These are phyloP conservation scores for Cygnus olor DNA, from an alignment of 2,797 vertebrate species.

Conservation along the genomic window DNA sequence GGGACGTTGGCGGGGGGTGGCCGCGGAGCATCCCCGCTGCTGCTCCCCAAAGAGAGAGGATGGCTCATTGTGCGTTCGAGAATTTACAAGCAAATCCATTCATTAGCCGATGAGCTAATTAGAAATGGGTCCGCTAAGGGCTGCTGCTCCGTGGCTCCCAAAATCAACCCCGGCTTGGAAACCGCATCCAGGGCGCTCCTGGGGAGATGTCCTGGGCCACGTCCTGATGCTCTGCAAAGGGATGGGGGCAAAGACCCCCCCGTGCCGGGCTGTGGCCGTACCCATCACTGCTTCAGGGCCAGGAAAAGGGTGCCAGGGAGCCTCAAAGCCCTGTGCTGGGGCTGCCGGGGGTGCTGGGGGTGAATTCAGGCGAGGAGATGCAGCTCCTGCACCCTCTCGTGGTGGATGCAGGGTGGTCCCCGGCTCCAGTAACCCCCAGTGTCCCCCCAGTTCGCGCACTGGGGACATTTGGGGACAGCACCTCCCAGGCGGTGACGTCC, in stretches of 20 bases:
- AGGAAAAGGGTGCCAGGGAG: too few species aligned
- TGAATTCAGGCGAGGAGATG: background rate
- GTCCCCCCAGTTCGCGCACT: background rate
- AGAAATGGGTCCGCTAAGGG: background rate
- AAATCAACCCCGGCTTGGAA: accelerated
- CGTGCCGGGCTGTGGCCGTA: accelerated
- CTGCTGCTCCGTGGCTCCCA: background rate
- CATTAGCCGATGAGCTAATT: background rate
- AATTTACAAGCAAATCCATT: background rate
- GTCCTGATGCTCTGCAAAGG: background rate
- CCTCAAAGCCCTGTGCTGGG: too few species aligned
- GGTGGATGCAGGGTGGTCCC: background rate
- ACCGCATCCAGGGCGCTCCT: background rate
- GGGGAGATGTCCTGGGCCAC: background rate
- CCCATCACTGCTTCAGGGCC: background rate
- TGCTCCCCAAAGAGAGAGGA: accelerated
- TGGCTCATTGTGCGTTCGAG: background rate
- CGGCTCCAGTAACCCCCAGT: background rate
- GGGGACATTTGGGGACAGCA: background rate
- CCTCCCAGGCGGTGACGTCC: background rate
- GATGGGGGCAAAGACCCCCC: background rate
- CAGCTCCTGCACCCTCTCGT: background rate
- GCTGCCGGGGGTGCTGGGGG: background rate
- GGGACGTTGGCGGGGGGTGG: accelerated
- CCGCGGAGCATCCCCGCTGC: background rate